Percentiles rank a stretch among this genome's conserved stretches.
Evolutionary conservation across 2,797 vertebrate genomes (phyloP).

Genomic region (Mormyrops attenuatus): DNA sequence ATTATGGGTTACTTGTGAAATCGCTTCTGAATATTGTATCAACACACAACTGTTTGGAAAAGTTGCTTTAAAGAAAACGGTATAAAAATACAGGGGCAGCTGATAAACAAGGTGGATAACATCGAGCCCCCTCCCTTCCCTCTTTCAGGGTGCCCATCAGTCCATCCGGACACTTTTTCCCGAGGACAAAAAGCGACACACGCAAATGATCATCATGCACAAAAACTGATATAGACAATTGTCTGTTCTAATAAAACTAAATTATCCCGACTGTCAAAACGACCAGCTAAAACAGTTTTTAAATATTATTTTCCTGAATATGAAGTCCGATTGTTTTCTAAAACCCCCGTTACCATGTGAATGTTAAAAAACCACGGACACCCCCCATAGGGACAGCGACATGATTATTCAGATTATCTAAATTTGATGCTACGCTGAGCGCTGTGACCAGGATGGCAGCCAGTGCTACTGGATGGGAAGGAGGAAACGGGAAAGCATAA

Average conservation of each 20-base stretch:
- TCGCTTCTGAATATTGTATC: not conserved
- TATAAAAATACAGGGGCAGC: not conserved
- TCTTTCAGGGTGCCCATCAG: not conserved
- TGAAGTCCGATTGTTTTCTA: not conserved
- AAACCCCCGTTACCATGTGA: not conserved
- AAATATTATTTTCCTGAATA: not conserved
- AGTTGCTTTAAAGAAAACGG: not conserved
- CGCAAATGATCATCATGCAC: not conserved
- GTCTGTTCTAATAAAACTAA: not conserved
- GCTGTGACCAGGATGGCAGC: not conserved
- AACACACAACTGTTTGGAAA: not conserved
- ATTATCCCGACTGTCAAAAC: not conserved
- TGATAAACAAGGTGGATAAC: constrained; percentile 11
- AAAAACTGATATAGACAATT: not conserved
- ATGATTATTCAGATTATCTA: not conserved
- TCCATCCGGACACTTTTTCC: not conserved
- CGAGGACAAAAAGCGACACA: constrained; percentile 12
- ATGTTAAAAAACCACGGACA: not conserved
- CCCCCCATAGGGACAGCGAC: not conserved
- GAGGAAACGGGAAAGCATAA: constrained; percentile 10
- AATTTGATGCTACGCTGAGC: not conserved
- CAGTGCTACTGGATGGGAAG: not conserved
- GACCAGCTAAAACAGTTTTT: not conserved
- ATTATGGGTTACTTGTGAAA: not conserved
- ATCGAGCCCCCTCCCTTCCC: not conserved